A percentile compares a stretch with the other conserved stretches of the same genome.
phyloP scores from a whole-genome alignment of 2,888 invertebrate species.

The Lasioglossum oenotherae region DNA sequence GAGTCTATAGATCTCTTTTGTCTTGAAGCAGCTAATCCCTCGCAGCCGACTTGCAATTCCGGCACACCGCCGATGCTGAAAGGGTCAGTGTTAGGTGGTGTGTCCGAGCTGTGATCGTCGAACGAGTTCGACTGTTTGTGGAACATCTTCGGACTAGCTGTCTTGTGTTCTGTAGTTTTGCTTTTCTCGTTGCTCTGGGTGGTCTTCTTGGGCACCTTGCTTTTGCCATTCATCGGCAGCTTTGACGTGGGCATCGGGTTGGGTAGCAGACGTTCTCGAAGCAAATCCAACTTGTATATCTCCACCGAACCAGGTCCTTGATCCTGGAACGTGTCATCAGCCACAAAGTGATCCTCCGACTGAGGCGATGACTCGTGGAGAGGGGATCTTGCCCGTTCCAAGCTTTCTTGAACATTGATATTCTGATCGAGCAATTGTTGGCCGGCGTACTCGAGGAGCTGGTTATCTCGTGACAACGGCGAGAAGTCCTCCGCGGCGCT shows the following conservation, averaged over 20 bases:
- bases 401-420: constrained; percentile 15
- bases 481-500: constrained; percentile 28
- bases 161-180: constrained; percentile 51
- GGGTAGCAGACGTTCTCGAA: constrained; percentile 65
- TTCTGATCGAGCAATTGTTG: neutral
- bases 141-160: constrained; percentile 29
- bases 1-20: constrained; percentile 68
- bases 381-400: constrained; percentile 37
- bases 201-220: constrained; percentile 70
- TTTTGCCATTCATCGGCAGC: constrained; percentile 56
- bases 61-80: constrained; percentile 76
- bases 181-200: constrained; percentile 41
- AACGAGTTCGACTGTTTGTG: constrained; percentile 63
- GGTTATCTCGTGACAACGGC: constrained; percentile 25
- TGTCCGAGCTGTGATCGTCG: constrained; percentile 51
- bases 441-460: constrained; percentile 26
- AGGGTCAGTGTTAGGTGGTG: constrained; percentile 46
- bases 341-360: constrained; percentile 63
- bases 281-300: constrained; percentile 76
- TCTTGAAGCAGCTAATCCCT: constrained; percentile 68
- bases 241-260: constrained; percentile 34
- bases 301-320: constrained; percentile 79
- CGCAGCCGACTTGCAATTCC: constrained; percentile 78
- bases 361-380: constrained; percentile 36
- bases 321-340: constrained; percentile 75